Evolutionary conservation across 1,140 invertebrate species (phyloP).

Genomic region (Hyphantria cunea): DNA sequence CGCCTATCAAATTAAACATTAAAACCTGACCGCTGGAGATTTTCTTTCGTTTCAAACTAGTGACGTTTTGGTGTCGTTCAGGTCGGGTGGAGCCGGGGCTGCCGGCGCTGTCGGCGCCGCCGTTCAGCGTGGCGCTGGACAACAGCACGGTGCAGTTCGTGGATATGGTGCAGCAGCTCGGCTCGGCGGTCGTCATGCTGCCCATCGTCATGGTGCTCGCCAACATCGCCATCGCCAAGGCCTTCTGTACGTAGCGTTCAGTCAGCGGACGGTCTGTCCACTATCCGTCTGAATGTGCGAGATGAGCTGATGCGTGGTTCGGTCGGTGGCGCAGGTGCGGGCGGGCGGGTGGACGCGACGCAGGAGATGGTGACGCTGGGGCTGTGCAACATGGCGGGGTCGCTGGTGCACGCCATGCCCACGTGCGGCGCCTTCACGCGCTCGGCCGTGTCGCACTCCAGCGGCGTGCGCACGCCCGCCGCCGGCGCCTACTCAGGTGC

Average conservation of each 20-base stretch:
- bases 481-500: constrained; percentile 88
- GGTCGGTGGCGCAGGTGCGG: constrained; percentile 65
- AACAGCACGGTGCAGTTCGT: constrained; percentile 84
- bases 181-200: constrained; percentile 87
- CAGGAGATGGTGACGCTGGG: constrained; percentile 90
- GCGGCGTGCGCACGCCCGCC: constrained; percentile 88
- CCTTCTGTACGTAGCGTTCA: constrained; percentile 85
- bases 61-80: no score
- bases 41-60: no score
- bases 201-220: constrained; percentile 91
- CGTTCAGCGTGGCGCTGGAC: constrained; percentile 83
- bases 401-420: constrained; percentile 89
- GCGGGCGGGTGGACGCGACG: constrained; percentile 85
- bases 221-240: constrained; percentile 94
- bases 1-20: no score
- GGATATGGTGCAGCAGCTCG: constrained; percentile 86
- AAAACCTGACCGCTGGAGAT: no score
- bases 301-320: neutral
- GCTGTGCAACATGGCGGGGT: constrained; percentile 87
- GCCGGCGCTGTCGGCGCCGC: constrained; percentile 84
- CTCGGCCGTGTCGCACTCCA: constrained; percentile 89
- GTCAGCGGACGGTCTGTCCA: neutral
- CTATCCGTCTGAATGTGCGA: no score
- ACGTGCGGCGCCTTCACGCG: constrained; percentile 90
- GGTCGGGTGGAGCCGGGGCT: constrained; percentile 86